Percentiles rank a stretch among this genome's conserved stretches.
phyloP scores from a whole-genome alignment of 2,113 vertebrate species.

The Oenanthe oenanthe region DNA sequence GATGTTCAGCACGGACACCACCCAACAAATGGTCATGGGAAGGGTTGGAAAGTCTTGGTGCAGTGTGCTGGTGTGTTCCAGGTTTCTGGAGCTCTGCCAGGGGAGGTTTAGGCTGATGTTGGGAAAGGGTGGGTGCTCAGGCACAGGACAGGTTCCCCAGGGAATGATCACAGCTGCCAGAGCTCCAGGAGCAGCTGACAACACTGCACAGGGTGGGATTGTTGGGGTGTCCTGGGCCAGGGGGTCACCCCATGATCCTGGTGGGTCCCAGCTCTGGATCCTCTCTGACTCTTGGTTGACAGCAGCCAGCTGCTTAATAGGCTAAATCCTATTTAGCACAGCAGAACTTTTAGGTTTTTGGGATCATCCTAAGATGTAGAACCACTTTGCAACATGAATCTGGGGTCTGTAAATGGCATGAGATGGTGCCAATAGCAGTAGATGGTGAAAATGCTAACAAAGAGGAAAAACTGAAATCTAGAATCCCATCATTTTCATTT shows the following conservation, averaged over 20 bases:
- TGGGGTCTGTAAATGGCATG: not conserved
- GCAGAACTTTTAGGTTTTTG: not conserved
- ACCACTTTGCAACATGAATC: not conserved
- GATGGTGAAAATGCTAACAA: not conserved
- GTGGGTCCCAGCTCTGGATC: not conserved
- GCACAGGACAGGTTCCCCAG: not conserved
- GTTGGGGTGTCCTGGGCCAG: not conserved
- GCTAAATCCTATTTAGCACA: not conserved
- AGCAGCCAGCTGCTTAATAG: not conserved
- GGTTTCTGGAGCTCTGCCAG: not conserved
- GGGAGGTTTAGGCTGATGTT: not conserved
- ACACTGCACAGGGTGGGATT: rapidly evolving
- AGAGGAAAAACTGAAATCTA: not conserved
- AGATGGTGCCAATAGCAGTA: not conserved
- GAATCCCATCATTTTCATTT: not conserved
- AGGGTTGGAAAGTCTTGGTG: not conserved
- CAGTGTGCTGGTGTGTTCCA: not conserved
- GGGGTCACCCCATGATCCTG: not conserved
- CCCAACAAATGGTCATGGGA: rapidly evolving
- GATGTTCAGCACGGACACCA: not conserved
- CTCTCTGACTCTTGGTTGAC: not conserved
- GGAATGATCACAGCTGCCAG: not conserved
- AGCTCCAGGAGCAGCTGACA: not conserved
- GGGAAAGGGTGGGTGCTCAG: not conserved
- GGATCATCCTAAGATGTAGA: not conserved